Percentiles rank a stretch among this genome's conserved stretches.
Conservation (phyloP, 2,888 invertebrate genomes). For the Megalurothrips usitatus region DNA sequence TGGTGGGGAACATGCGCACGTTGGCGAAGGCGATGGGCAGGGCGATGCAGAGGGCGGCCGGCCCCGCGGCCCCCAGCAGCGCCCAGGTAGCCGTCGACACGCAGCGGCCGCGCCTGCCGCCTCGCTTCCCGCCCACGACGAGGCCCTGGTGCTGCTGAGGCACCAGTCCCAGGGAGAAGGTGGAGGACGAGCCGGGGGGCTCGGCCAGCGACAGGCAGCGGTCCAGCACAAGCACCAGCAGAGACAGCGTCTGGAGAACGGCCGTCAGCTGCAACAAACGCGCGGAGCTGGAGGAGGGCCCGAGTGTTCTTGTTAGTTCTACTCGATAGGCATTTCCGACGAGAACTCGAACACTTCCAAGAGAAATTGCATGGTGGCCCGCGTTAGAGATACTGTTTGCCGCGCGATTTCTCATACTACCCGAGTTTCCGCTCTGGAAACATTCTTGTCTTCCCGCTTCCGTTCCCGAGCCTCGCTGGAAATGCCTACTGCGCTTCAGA, state of each 20-base stretch:
- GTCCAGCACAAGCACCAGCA: conserved; percentile 15
- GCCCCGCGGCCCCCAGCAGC: conserved; percentile 34
- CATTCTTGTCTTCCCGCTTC: no score
- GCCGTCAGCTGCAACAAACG: conserved; percentile 16
- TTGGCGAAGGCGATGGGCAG: conserved; percentile 6
- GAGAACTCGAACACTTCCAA: no score
- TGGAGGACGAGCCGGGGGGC: background rate
- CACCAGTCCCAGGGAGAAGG: background rate
- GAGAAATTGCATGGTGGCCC: no score
- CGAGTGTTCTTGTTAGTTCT: no score
- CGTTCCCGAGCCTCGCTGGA: no score
- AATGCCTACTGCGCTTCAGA: no score
- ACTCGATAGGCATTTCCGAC: no score
- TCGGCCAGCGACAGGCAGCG: conserved; percentile 14
- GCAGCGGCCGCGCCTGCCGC: conserved; percentile 28
- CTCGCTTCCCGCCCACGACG: background rate
- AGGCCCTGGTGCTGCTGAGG: background rate
- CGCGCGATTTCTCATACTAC: no score
- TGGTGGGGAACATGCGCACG: conserved; percentile 12
- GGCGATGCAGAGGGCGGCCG: conserved; percentile 16
- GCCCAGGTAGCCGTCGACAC: conserved; percentile 30
- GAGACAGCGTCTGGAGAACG: background rate
- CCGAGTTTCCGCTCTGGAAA: no score
- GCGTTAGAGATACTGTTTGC: no score
- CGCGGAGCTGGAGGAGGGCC: no score